Conservation (phyloP, 1,140 invertebrate species). For the Drosophila willistoni region DNA sequence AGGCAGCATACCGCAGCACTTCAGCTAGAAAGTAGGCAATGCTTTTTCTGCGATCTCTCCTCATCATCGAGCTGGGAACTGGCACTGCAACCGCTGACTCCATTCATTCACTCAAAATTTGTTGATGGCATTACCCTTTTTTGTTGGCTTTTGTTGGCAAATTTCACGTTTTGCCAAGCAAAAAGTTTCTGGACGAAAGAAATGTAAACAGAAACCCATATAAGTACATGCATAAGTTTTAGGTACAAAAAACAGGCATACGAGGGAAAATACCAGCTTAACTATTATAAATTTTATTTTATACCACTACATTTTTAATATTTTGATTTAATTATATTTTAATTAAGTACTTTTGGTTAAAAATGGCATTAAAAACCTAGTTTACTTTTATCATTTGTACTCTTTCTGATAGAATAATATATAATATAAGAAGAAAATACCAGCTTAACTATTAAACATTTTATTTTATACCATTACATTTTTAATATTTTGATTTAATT, state of each 20-base stretch:
- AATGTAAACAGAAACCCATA: conserved; percentile 13
- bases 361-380: no score
- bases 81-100: conserved; percentile 63
- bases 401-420: no score
- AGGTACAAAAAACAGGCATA: neutral
- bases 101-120: conserved; percentile 73
- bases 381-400: no score
- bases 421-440: no score
- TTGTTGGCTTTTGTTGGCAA: conserved; percentile 45
- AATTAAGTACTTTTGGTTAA: no score
- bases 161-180: conserved; percentile 61
- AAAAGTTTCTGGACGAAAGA: conserved; percentile 52
- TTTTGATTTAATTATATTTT: no score
- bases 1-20: conserved; percentile 56
- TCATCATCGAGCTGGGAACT: neutral
- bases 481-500: no score
- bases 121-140: conserved; percentile 23
- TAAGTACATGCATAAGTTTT: neutral
- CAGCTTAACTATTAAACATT: no score
- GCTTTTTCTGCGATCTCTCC: conserved; percentile 39
- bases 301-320: no score
- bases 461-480: no score
- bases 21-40: conserved; percentile 68
- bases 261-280: neutral
- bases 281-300: no score